Conservation (phyloP, 2,888 invertebrate species). For the Acleris emargana region DNA sequence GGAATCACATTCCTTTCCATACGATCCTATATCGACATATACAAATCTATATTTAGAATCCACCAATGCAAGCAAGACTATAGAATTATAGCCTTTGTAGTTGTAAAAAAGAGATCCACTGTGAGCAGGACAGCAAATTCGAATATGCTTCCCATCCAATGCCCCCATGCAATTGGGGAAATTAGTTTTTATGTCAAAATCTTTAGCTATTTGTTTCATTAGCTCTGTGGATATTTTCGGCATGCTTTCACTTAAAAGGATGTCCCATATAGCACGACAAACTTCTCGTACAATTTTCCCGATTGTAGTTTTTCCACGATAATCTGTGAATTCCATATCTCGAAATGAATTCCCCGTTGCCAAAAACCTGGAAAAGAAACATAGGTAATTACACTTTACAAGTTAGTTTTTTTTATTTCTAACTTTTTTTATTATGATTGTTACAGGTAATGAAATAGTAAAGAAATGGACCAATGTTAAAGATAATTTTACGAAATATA, state of each 20-base stretch:
- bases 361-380: constrained; percentile 30
- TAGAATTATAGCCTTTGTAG: constrained; percentile 15
- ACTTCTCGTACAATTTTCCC: constrained; percentile 32
- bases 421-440: no score
- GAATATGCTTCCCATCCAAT: constrained; percentile 5
- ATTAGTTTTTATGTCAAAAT: constrained; percentile 5
- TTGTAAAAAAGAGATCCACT: constrained; percentile 6
- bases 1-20: constrained; percentile 2
- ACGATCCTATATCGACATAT: constrained; percentile 11
- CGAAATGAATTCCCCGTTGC: constrained; percentile 34
- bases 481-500: no score
- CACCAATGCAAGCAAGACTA: constrained; percentile 9
- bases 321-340: constrained; percentile 34
- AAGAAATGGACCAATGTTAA: no score
- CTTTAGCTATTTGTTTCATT: constrained; percentile 15
- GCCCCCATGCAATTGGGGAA: constrained; percentile 11
- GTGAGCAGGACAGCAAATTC: not conserved
- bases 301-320: constrained; percentile 37
- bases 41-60: constrained; percentile 19
- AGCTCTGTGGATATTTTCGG: constrained; percentile 19
- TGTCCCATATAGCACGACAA: constrained; percentile 35
- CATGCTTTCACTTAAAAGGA: constrained; percentile 22
- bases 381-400: no score
- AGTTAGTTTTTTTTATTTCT: no score
- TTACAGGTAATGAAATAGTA: no score